Conservation (phyloP, 2,888 invertebrate species). For the Drosophila kambysellisi region DNA sequence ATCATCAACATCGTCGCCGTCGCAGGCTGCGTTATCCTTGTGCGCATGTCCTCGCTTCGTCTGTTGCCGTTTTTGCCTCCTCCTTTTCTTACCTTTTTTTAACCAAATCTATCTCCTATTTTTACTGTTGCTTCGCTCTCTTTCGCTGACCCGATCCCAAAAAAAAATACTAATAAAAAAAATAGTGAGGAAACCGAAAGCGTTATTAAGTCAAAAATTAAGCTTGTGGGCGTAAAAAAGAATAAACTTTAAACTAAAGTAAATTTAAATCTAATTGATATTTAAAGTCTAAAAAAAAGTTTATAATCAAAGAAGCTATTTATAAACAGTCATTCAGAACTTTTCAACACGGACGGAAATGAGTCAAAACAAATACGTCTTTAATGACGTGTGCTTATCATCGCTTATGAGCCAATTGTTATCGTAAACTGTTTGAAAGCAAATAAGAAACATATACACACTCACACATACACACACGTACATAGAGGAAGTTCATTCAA, state of each 20-base stretch:
- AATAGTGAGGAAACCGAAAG: slow-evolving; percentile 11
- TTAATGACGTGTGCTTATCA: slow-evolving; percentile 3
- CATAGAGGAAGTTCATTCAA: slow-evolving; percentile 14
- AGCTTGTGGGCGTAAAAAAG: slow-evolving; percentile 11
- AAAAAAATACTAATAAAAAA: neutral
- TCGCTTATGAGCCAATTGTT: neutral
- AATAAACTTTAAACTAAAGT: neutral
- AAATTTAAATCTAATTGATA: neutral
- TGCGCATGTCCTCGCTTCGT: slow-evolving; percentile 47
- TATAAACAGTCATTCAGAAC: neutral
- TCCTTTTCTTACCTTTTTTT: slow-evolving; percentile 10
- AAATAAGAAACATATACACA: slow-evolving; percentile 16
- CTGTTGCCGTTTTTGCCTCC: slow-evolving; percentile 1
- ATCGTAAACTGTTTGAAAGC: slow-evolving; percentile 5
- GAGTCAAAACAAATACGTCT: neutral
- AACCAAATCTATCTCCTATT: slow-evolving; percentile 18
- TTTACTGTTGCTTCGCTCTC: slow-evolving; percentile 25
- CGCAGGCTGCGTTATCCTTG: slow-evolving; percentile 57
- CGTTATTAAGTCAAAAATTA: neutral
- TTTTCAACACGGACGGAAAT: slow-evolving; percentile 1
- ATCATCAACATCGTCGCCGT: slow-evolving; percentile 23
- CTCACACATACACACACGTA: neutral
- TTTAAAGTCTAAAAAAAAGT: neutral
- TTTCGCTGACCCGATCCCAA: neutral
- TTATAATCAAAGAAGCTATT: neutral